These are phyloP conservation scores for Oryzias sinensis DNA, from an alignment of 2,797 vertebrate species.

Conservation along the genomic window DNA sequence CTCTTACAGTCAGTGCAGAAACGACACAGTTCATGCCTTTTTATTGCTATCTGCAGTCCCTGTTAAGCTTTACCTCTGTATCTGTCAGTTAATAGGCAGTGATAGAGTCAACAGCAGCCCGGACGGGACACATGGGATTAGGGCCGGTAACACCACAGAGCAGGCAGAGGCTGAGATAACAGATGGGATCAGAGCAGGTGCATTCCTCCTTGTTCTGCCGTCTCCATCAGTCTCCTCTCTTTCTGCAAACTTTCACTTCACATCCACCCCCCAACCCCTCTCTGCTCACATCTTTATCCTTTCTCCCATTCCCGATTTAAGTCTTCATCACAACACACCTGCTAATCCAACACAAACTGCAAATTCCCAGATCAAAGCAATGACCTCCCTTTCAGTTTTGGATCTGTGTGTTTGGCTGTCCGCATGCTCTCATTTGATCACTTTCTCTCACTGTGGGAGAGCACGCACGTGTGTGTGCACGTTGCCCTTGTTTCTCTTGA, in stretches of 20 bases:
- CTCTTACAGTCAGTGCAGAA: too few relatives aligned
- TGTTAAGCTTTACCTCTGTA: neutral
- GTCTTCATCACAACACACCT: slow-evolving; percentile 5
- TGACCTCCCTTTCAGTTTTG: slow-evolving; percentile 5
- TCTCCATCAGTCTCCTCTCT: slow-evolving; percentile 3
- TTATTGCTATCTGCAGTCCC: neutral
- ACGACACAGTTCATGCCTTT: too few relatives aligned
- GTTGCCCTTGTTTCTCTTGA: slow-evolving; percentile 17
- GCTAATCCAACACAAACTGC: slow-evolving; percentile 8
- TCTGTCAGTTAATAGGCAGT: slow-evolving; percentile 52
- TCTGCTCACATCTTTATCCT: slow-evolving; percentile 12
- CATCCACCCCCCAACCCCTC: slow-evolving; percentile 7
- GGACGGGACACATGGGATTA: slow-evolving; percentile 3
- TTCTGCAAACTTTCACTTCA: slow-evolving; percentile 23
- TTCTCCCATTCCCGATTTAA: slow-evolving; percentile 23
- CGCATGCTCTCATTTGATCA: neutral
- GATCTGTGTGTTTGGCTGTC: neutral
- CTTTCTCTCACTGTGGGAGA: neutral
- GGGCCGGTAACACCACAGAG: neutral
- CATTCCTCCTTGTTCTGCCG: neutral
- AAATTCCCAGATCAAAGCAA: slow-evolving; percentile 21
- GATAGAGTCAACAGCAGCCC: slow-evolving; percentile 37
- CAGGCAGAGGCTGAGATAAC: slow-evolving; percentile 12
- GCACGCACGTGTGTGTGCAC: slow-evolving; percentile 8
- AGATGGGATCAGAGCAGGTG: slow-evolving; percentile 20